Base-by-base conservation (phyloP, 2,113 vertebrate genomes). In the Petrocephalus microphthalmus region DNA sequence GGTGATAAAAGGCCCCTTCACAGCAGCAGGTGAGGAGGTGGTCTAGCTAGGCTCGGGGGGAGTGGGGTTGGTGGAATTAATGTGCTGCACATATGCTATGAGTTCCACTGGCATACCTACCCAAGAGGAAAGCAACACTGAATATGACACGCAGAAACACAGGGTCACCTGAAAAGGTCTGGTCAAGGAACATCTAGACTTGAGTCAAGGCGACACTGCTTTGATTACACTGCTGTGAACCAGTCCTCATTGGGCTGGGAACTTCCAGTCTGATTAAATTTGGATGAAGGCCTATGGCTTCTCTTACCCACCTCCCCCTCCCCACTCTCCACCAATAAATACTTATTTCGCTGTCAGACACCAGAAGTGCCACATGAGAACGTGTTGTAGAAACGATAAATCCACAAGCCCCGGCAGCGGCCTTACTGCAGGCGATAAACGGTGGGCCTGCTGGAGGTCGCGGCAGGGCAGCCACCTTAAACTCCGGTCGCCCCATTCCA, bases 281-380 rank as follows among this genome's bases (percentile, higher is more conserved):
- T 54, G 84, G 52, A 85, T 54, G 52, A 47, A 6, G 37, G 81
- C 42, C 81, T 83, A 49, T 47, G 20, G 81, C 45, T 47, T 49
- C 81, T 83, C 22, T 83, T 47, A 47, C 81, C 45, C 37, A 33
- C 33, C 45, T 22, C 81, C 22, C 60, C 60, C 60, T 42, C 22
- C 60, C 60, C 60, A 1, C n/a, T 42, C 52, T 20, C 49, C 71
- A 42, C 33, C 33, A 78, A 37, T 78, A 42, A 78, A 78, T 78
- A n/a, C 51, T 54, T 54, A 49, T 20, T 42, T 22, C 85, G 60
- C 56, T 47, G 42, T 86, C 85, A 86, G 53, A 64, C 54, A 42
- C 19, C 33, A 45, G 25, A 85, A 85, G 13, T 10, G 84, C 84
- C 84, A 85, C 84, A 85, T 64, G 51, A 85, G 84, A 85, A 85